Conservation (phyloP, 2,113 vertebrate genomes). For the Psilopogon haemacephalus region DNA sequence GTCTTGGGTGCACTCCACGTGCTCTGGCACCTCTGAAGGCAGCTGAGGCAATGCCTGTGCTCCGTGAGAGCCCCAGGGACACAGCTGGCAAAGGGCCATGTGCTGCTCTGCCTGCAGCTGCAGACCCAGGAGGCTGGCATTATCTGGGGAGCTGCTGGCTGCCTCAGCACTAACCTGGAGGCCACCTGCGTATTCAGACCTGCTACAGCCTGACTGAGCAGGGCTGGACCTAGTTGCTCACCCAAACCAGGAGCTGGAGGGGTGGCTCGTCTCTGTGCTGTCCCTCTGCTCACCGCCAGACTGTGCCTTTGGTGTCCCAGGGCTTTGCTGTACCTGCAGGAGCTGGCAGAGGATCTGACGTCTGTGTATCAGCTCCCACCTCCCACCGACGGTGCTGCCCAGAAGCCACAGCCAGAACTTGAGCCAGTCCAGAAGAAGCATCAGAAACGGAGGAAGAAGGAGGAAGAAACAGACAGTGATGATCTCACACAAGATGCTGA, state of each 20-base stretch:
- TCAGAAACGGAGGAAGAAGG: slow-evolving; percentile 58
- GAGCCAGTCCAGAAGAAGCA: slow-evolving; percentile 10
- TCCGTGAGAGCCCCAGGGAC: background rate
- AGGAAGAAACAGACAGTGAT: slow-evolving; percentile 51
- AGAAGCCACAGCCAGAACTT: background rate
- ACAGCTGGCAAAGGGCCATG: background rate
- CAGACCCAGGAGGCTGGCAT: too few relatives aligned
- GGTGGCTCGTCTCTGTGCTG: accelerated
- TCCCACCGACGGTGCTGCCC: background rate
- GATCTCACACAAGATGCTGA: slow-evolving; percentile 75
- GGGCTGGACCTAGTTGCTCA: background rate
- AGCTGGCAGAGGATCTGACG: slow-evolving; percentile 81
- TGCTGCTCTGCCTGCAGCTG: background rate
- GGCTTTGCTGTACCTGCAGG: slow-evolving; percentile 90
- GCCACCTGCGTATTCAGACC: too few relatives aligned
- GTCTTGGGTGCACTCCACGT: background rate
- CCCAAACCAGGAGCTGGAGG: background rate
- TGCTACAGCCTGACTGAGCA: too few relatives aligned
- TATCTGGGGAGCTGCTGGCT: too few relatives aligned
- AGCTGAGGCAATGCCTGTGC: background rate
- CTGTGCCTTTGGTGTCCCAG: slow-evolving; percentile 57
- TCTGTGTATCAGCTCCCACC: slow-evolving; percentile 17
- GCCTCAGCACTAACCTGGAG: too few relatives aligned
- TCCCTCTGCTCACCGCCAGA: background rate
- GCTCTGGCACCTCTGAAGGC: background rate